These are phyloP conservation scores for Verasper variegatus DNA, from an alignment of 2,113 vertebrate genomes.

Conservation along the genomic window DNA sequence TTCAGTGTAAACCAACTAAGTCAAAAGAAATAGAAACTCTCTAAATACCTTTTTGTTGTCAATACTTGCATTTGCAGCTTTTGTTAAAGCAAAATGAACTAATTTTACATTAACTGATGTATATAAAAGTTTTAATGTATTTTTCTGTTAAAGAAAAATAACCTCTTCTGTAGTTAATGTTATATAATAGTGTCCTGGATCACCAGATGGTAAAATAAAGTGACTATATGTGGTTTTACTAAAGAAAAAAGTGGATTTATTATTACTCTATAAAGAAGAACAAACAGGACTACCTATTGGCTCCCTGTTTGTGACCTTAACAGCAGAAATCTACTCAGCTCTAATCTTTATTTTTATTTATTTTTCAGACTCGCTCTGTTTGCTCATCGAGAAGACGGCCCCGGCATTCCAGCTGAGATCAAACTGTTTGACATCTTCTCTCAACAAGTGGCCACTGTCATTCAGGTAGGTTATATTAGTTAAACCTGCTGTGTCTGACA, in stretches of 20 bases:
- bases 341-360: background rate
- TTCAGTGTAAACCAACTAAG: background rate
- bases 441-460: conserved; percentile 98
- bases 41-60: background rate
- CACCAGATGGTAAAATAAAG: no score
- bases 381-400: conserved; percentile 97
- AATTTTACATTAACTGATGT: background rate
- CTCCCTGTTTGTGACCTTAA: no score
- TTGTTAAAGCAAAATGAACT: background rate
- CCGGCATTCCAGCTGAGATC: conserved; percentile 97
- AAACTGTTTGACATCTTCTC: conserved; percentile 99
- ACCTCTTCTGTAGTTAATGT: background rate
- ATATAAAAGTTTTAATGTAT: no score
- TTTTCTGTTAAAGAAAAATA: no score
- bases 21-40: background rate
- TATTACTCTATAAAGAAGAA: background rate
- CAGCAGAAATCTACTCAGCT: no score
- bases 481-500: no score
- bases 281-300: background rate
- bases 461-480: conserved; percentile 84
- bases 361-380: conserved; percentile 91
- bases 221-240: no score
- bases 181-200: background rate
- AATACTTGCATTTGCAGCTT: background rate
- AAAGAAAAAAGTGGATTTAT: no score